A percentile compares a stretch with the other conserved stretches of the same genome.
These are phyloP conservation scores for Macrosoma leucophasiata DNA, from an alignment of 2,888 invertebrate species.

Conservation along the genomic window DNA sequence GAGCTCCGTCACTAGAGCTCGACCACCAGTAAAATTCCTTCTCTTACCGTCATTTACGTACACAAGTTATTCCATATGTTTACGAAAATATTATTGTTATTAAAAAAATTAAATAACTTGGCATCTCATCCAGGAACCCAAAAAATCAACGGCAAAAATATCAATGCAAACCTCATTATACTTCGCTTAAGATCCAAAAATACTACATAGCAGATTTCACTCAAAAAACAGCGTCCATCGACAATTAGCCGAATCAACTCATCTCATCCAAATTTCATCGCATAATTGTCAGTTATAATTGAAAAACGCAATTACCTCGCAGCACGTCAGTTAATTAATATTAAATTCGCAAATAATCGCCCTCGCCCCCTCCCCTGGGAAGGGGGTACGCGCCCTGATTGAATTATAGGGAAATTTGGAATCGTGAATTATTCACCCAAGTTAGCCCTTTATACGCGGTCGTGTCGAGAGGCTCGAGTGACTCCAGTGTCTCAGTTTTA, in stretches of 20 bases:
- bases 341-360: constrained; percentile 76
- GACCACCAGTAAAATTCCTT: no score
- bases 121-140: no score
- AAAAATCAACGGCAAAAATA: no score
- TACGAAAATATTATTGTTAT: no score
- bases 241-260: constrained; percentile 56
- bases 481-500: constrained; percentile 17
- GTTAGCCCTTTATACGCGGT: constrained; percentile 67
- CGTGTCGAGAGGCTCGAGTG: constrained; percentile 20
- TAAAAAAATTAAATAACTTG: no score
- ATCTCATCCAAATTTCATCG: constrained; percentile 61
- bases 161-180: no score
- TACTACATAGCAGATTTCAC: no score
- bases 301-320: constrained; percentile 72
- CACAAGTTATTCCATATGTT: no score
- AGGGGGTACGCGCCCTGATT: constrained; percentile 52
- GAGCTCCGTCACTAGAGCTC: no score
- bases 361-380: constrained; percentile 49
- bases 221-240: constrained; percentile 37
- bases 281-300: constrained; percentile 73
- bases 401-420: constrained; percentile 74
- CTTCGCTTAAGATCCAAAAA: no score
- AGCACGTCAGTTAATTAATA: constrained; percentile 73
- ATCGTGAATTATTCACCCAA: constrained; percentile 70
- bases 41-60: no score